Evolutionary conservation across 2,797 vertebrate genomes (phyloP).

Genomic region (Bryconaethiops microstoma): DNA sequence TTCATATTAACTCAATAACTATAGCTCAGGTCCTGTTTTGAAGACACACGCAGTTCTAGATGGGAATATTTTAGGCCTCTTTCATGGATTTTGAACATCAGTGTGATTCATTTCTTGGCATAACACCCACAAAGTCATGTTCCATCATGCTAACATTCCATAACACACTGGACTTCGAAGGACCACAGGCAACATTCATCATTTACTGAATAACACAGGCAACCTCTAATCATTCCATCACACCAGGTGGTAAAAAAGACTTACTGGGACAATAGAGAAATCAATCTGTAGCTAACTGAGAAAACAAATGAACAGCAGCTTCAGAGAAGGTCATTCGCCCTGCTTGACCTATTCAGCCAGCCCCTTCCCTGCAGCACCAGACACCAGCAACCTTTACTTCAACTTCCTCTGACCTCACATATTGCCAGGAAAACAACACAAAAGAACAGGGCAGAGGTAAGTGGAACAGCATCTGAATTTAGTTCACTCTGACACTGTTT

Average conservation of each 20-base stretch:
- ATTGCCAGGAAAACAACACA: constrained; percentile 27
- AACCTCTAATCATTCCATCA: constrained; percentile 38
- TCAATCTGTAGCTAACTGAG: constrained; percentile 23
- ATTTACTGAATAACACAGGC: constrained; percentile 12
- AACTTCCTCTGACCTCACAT: constrained; percentile 63
- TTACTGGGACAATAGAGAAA: background rate
- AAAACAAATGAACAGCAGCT: constrained; percentile 14
- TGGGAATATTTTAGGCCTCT: background rate
- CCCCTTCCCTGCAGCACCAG: constrained; percentile 54
- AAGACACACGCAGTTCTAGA: background rate
- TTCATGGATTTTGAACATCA: background rate
- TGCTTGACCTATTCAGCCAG: constrained; percentile 65
- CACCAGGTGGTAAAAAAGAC: constrained; percentile 3
- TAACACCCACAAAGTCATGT: constrained; percentile 2
- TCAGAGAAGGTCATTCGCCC: constrained; percentile 64
- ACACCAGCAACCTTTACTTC: constrained; percentile 67
- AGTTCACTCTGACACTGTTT: background rate
- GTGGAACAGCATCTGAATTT: constrained; percentile 1
- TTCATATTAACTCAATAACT: background rate
- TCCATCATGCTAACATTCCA: constrained; percentile 10
- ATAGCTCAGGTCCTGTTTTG: background rate
- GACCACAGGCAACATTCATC: constrained; percentile 39
- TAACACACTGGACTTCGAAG: constrained; percentile 12
- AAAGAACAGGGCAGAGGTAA: constrained; percentile 28
- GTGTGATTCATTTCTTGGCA: constrained; percentile 16